These are phyloP conservation scores for Epizoanthus stellaris DNA, from an alignment of 92 coral and sea anemone genomes.

Conservation along the genomic window DNA sequence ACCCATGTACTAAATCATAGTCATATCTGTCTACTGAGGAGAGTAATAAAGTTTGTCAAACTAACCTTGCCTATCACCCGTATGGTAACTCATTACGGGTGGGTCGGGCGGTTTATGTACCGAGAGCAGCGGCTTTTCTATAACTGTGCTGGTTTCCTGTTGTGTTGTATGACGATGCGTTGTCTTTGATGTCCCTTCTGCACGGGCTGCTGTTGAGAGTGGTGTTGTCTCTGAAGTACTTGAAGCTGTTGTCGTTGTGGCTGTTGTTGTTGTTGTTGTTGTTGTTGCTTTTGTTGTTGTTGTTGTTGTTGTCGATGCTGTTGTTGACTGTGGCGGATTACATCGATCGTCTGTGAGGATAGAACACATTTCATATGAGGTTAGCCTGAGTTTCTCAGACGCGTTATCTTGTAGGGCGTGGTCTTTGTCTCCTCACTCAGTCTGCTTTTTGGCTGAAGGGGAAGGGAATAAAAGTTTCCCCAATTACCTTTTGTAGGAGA, in stretches of 20 bases:
- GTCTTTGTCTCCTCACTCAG: too few relatives aligned
- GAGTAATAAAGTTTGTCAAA: background rate
- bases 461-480: too few relatives aligned
- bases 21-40: too few relatives aligned
- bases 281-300: background rate
- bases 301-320: background rate
- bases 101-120: background rate
- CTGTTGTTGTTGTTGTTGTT: constrained; percentile 3
- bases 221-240: constrained; percentile 11
- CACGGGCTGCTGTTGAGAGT: background rate
- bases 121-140: background rate
- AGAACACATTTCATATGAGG: background rate
- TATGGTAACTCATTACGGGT: constrained; percentile 24
- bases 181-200: background rate
- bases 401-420: too few relatives aligned
- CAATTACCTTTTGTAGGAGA: too few relatives aligned
- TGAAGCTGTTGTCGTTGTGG: constrained; percentile 1
- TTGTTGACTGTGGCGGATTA: constrained; percentile 7
- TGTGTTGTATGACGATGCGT: background rate
- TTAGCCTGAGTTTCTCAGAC: too few relatives aligned
- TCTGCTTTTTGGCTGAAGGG: too few relatives aligned
- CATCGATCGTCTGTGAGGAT: constrained; percentile 15
- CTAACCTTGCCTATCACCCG: constrained; percentile 28
- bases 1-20: too few relatives aligned
- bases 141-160: background rate